Percentiles rank a stretch among this genome's conserved stretches.
These are phyloP conservation scores for Atta texana DNA, from an alignment of 1,140 invertebrate species.

Conservation along the genomic window DNA sequence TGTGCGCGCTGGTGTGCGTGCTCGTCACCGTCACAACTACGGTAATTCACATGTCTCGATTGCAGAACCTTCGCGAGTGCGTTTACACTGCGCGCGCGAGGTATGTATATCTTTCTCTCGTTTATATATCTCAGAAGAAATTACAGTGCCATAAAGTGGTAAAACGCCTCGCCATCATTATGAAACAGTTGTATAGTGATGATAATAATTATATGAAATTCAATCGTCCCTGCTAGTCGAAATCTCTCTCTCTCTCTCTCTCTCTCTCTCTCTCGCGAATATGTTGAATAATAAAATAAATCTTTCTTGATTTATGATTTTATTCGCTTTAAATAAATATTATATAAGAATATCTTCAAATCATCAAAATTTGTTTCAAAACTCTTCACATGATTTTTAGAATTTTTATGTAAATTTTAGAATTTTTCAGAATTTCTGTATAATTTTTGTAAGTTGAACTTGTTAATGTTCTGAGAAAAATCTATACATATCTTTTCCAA, in stretches of 20 bases:
- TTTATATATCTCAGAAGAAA: constrained; percentile 7
- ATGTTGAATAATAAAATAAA: background rate
- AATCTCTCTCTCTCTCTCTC: background rate
- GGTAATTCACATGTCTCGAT: constrained; percentile 96
- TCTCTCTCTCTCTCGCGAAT: background rate
- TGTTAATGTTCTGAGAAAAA: too few species aligned
- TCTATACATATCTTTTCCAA: too few species aligned
- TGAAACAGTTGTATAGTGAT: background rate
- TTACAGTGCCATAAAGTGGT: background rate
- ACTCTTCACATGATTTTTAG: too few species aligned
- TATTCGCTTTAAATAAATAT: background rate
- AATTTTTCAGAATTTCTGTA: too few species aligned
- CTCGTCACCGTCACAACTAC: constrained; percentile 96
- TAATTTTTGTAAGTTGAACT: too few species aligned
- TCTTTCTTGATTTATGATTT: background rate
- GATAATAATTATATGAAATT: constrained; percentile 26
- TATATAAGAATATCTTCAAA: background rate
- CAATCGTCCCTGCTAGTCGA: background rate
- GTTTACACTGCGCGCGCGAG: constrained; percentile 90
- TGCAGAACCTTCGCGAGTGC: constrained; percentile 94
- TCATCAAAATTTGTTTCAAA: too few species aligned
- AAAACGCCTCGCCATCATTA: background rate
- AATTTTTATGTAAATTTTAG: too few species aligned
- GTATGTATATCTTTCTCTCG: constrained; percentile 68
- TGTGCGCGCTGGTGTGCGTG: constrained; percentile 94